Base-by-base conservation (phyloP, 2,113 vertebrate species). In the Orientallactaga bullata region DNA sequence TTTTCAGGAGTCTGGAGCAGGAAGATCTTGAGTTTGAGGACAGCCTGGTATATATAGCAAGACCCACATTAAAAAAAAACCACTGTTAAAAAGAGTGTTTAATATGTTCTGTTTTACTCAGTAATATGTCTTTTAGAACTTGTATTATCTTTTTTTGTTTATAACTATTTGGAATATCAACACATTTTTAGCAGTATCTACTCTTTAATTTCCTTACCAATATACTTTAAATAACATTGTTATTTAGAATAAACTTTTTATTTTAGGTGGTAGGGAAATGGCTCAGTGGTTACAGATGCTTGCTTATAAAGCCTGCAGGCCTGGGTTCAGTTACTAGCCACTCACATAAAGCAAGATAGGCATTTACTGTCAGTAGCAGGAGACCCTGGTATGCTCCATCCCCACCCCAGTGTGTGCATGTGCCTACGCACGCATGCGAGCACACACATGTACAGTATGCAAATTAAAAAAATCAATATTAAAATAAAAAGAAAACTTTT, bases 161-260 rank as follows among this genome's bases (percentile, higher is more conserved):
- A 65, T 24, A 77, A 37, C 6, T 90, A 73, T 68, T 89, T 95
- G 68, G 66, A 91, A 89, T 89, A 42, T 72, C 15, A 85, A 13
- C 26, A 4, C 80, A 66, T 87, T 74, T 89, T 16, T 79, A 73
- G 5, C 39, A 74, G 18, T 60, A 1, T 77, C 91, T 93, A 81
- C 37, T 81, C 28, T 55, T 58, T 82, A 93, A 76, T 89, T 5
- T 81, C 15, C 32, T 83, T 28, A 93, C 7, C 82, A 71, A 63
- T 71, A 17, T 51, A 7, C 13, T 91, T 87, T 7, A 93, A 55
- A 55, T 55, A 55, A 79, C 3, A 63, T 78, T 91, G 5, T 77
- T 91, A 55, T 82, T 96, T 90, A 89, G 7, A 9, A 88, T 85
- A 78, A 92, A 61, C 9, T 11, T 86, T n/a, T 47, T 47, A 77